Base-by-base conservation (phyloP, 23 tunicate genomes). In the Halocynthia aurantium region DNA sequence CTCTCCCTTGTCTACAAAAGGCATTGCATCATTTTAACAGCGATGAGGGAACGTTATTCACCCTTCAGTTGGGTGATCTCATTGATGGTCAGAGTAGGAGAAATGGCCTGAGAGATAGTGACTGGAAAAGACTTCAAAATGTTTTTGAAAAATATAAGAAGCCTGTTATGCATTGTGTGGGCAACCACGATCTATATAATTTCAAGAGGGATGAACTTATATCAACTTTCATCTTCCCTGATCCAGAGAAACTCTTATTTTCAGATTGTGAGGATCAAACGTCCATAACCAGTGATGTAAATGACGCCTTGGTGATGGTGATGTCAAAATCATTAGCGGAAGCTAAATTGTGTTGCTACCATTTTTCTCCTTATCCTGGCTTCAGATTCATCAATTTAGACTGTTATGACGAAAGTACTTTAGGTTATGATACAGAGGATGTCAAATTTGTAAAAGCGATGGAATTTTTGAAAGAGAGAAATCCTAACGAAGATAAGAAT, bases 181-280 rank as follows among this genome's bases (percentile, higher is more conserved):
- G 78, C 13, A 74, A 74, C 56, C 78, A 74, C 18, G 78, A 74
- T 13, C 57, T 74, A 8, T 74, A 74, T 74, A 74, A 74, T 53
- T 74, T 74, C 19, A 22, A 44, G 6, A 74, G 78, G 53, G 17
- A 74, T 8, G 9, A 74, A 8, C 22, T 74, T 0, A 8, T 74
- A 44, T 22, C 22, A 52, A 53, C 78, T 13, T 13, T 51, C 17
- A 54, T 22, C 18, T 15, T 5, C 10, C 63, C 64, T 8, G 56
- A 54, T 8, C 44, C 44, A 31, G 44, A 31, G 44, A 31, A 31
- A 31, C 44, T 31, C 44, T 8, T 53, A 8, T 8, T 15, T 74
- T 17, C 21, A 5, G 65, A 10, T 8, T 19, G n/a, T 74, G 78
- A 2, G 19, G 60, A 8, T 15, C 12, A 40, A 18, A 9, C 8